Evolutionary conservation across 2,797 vertebrate genomes (phyloP).

Genomic region (Australoheros facetus): DNA sequence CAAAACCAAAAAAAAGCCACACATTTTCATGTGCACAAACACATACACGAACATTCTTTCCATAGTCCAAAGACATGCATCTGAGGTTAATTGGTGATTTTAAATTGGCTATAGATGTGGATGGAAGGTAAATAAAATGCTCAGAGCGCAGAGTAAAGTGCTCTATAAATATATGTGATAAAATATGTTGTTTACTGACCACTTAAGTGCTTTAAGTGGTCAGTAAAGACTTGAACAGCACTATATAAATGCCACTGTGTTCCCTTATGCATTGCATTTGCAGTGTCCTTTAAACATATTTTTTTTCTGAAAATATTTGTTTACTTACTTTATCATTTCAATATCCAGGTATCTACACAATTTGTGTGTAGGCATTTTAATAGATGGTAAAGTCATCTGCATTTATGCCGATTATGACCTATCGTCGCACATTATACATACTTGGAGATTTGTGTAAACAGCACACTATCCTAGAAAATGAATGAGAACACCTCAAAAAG

Average conservation of each 20-base stretch:
- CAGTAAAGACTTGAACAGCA: neutral
- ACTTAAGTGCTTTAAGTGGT: neutral
- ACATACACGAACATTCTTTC: neutral
- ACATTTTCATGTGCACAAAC: neutral
- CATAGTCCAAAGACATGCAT: neutral
- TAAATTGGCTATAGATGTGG: neutral
- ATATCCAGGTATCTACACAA: neutral
- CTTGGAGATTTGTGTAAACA: neutral
- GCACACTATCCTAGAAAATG: neutral
- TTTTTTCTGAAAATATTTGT: neutral
- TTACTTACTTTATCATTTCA: neutral
- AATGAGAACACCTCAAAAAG: neutral
- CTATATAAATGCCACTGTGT: neutral
- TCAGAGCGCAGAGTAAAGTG: accelerated
- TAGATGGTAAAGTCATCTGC: no score
- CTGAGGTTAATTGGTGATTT: neutral
- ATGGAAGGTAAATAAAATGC: neutral
- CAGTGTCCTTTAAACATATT: neutral
- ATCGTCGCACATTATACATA: neutral
- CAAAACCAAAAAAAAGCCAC: neutral
- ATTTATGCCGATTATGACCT: neutral
- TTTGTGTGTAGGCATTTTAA: neutral
- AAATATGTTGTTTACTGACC: neutral
- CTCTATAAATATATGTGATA: neutral
- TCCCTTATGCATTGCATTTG: neutral